Base-by-base conservation (phyloP, 2,113 vertebrate species). In the Zosterops japonicus region DNA sequence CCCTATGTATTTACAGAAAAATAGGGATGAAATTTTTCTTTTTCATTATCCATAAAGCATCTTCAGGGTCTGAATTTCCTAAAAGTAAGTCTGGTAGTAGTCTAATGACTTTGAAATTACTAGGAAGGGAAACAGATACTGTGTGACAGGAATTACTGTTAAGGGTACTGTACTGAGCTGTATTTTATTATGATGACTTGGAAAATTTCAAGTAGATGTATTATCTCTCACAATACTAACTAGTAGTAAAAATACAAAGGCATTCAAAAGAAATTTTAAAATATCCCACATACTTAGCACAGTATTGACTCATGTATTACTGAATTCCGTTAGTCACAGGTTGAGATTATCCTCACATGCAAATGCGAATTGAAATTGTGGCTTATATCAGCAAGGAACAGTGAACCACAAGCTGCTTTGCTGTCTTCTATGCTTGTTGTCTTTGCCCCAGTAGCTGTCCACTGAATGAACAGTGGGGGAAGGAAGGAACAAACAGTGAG, bases 1-100 rank as follows among this genome's bases (percentile, higher is more conserved):
- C 99, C 99, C 99, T 99, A 98, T 94, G 95, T 93, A 90, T 96
- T 78, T 96, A 60, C 44, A 94, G 82, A 79, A 87, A 95, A 93
- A 67, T 50, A 94, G 71, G 70, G 69, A 94, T 93, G 97, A 97
- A 90, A 75, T 95, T 96, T 96, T 88, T 96, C 72, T 92, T 93
- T 89, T 87, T 83, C 55, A n/a, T 39, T 36, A 79, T 15, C 42
- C 22, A 74, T 64, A 92, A 57, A 5, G 46, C 29, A 18, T 92
- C 49, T 35, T 63, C 9, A 10, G 50, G 9, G 84, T 64, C 29
- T 87, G 64, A 81, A 59, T 81, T 69, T 71, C 31, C 52, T 53
- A 78, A 53, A 74, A 84, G 35, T n/a, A 42, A 31, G 20, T 27
- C 36, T 64, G 21, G 56, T 28, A 36, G 29, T 44, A 89, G n/a